These are phyloP conservation scores for Philopedon plagiatum DNA, from an alignment of 2,888 invertebrate genomes.

Conservation along the genomic window DNA sequence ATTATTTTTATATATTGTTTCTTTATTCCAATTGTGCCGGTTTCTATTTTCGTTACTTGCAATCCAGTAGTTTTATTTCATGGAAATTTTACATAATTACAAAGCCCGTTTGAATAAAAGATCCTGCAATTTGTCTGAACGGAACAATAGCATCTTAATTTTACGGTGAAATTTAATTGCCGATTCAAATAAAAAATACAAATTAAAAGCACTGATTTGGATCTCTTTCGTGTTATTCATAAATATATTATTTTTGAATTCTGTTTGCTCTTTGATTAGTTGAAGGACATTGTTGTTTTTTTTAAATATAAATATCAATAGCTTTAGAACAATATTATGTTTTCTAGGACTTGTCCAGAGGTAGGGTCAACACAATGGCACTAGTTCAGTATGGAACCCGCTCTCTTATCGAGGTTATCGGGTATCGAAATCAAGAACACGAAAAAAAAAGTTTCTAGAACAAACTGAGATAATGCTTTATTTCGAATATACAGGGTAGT, in stretches of 20 bases:
- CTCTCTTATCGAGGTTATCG: too few species aligned
- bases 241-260: conserved; percentile 2
- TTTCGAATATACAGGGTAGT: too few species aligned
- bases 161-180: conserved; percentile 10
- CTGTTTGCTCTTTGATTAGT: neutral
- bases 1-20: neutral
- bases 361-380: too few species aligned
- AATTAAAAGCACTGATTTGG: conserved; percentile 1
- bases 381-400: too few species aligned
- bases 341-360: too few species aligned
- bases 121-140: conserved; percentile 9
- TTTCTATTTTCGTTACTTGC: neutral
- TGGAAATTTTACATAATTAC: conserved; percentile 11
- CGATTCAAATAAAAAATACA: conserved; percentile 6
- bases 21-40: neutral
- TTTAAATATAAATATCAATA: neutral
- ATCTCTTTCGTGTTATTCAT: conserved; percentile 7
- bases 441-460: too few species aligned
- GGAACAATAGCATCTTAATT: conserved; percentile 14
- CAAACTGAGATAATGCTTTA: too few species aligned
- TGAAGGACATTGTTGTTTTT: neutral
- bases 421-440: too few species aligned
- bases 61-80: neutral
- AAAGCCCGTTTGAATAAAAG: conserved; percentile 1
- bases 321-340: too few species aligned